Evolutionary conservation across 2,797 vertebrate species (phyloP).

Genomic region (Tiaroga cobitis): DNA sequence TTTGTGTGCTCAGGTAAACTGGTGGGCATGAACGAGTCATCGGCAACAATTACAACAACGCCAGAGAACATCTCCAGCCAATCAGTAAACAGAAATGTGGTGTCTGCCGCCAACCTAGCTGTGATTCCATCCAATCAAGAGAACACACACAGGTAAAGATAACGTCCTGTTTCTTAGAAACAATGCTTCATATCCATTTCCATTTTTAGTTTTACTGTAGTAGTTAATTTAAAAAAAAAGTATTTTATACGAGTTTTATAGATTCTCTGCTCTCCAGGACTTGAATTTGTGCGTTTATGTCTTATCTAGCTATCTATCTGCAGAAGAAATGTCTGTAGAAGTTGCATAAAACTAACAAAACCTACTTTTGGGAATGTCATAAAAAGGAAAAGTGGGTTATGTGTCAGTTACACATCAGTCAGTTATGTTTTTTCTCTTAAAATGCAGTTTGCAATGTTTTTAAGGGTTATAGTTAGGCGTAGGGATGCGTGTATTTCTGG

Average conservation of each 20-base stretch:
- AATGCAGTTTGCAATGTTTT: neutral
- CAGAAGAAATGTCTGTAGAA: neutral
- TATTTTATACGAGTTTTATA: neutral
- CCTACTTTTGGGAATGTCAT: slow-evolving; percentile 74
- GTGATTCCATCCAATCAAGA: slow-evolving; percentile 84
- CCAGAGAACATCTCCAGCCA: slow-evolving; percentile 80
- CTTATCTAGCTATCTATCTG: neutral
- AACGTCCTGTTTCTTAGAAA: neutral
- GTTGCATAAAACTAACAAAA: slow-evolving; percentile 18
- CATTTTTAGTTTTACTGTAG: no score
- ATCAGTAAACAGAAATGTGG: slow-evolving; percentile 81
- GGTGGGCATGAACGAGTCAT: slow-evolving; percentile 94
- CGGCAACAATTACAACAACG: slow-evolving; percentile 79
- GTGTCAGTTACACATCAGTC: slow-evolving; percentile 66
- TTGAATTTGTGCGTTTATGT: neutral
- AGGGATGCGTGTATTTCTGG: neutral
- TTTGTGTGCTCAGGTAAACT: slow-evolving; percentile 81
- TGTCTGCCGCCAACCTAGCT: slow-evolving; percentile 88
- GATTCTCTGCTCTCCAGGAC: neutral
- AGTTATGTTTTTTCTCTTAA: neutral
- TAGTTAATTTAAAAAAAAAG: no score
- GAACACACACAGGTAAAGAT: slow-evolving; percentile 83
- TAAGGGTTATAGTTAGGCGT: neutral
- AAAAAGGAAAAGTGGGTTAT: slow-evolving; percentile 77
- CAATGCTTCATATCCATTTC: neutral